A percentile compares a stretch with the other conserved stretches of the same genome.
These are phyloP conservation scores for Hemicordylus capensis DNA, from an alignment of 2,113 vertebrate species.

Conservation along the genomic window DNA sequence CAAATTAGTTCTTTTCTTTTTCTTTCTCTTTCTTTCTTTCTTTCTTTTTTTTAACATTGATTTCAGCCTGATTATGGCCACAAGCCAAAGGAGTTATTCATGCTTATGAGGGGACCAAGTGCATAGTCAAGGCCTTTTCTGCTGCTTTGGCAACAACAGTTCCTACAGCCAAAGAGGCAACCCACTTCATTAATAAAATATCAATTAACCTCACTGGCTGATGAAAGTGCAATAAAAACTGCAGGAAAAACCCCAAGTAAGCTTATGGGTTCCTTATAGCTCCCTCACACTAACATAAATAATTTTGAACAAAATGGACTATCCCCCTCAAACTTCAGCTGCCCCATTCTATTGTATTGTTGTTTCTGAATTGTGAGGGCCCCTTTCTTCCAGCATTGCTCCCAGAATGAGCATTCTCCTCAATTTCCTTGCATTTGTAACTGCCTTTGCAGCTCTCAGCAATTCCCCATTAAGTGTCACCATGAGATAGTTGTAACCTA, in stretches of 20 bases:
- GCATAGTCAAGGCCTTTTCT: neutral
- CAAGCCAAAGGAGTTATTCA: neutral
- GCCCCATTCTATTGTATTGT: neutral
- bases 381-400: neutral
- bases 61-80: neutral
- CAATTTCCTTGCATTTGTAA: neutral
- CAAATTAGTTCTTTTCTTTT: too few species aligned
- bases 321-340: neutral
- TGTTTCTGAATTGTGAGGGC: neutral
- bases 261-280: neutral
- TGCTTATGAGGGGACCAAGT: neutral
- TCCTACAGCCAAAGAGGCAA: neutral
- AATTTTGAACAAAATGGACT: neutral
- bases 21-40: too few species aligned
- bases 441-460: neutral
- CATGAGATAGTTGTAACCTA: neutral
- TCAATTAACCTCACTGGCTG: neutral
- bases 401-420: neutral
- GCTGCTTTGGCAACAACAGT: neutral
- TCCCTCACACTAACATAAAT: neutral
- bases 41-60: neutral
- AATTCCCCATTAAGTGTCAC: neutral
- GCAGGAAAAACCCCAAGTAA: too few species aligned
- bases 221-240: too few species aligned
- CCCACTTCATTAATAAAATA: neutral